A percentile compares a stretch with the other conserved stretches of the same genome.
phyloP scores from a whole-genome alignment of 2,888 invertebrate species.

The Morpho helenor region DNA sequence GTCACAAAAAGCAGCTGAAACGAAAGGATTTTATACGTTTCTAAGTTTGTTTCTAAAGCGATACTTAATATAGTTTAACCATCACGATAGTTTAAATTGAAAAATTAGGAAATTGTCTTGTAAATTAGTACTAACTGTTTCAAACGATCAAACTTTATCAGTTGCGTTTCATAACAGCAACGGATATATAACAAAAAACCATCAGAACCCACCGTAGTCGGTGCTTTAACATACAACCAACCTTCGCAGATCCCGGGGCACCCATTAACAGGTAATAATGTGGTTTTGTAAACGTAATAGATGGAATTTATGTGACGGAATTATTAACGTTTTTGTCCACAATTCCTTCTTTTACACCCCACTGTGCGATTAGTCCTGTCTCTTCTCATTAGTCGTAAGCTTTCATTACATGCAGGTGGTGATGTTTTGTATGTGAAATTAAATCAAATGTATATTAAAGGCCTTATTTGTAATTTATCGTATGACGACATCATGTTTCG shows the following conservation, averaged over 20 bases:
- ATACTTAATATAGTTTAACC: no score
- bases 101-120: no score
- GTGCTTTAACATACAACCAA: conserved; percentile 26
- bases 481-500: conserved; percentile 3
- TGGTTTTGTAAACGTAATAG: conserved; percentile 36
- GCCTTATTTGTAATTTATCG: conserved; percentile 1
- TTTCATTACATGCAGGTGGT: conserved; percentile 17
- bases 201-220: conserved; percentile 17
- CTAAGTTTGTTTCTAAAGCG: no score
- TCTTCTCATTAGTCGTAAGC: conserved; percentile 14
- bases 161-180: conserved; percentile 2
- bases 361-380: conserved; percentile 15
- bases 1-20: no score
- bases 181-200: conserved; percentile 18
- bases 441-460: background rate
- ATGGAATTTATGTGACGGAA: conserved; percentile 23
- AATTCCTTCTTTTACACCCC: conserved; percentile 13
- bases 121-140: no score
- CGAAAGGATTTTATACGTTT: no score
- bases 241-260: conserved; percentile 40
- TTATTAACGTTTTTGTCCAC: conserved; percentile 19
- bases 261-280: conserved; percentile 60
- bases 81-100: no score
- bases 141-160: conserved; percentile 12
- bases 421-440: conserved; percentile 20